Percentiles rank a stretch among this genome's conserved stretches.
Conservation (phyloP, 2,888 invertebrate species). For the Lutraria lutraria region DNA sequence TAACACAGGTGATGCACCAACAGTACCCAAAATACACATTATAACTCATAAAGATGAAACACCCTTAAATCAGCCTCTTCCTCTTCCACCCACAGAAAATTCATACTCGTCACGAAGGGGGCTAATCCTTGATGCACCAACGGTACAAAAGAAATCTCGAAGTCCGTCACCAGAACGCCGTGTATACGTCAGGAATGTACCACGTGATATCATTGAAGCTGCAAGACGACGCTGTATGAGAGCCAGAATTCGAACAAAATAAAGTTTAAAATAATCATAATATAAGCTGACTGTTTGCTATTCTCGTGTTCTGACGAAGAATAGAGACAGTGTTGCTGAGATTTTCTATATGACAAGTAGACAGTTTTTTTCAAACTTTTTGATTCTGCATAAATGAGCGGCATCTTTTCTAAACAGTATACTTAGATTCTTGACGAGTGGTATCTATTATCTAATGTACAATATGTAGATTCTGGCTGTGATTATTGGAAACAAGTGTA, state of each 20-base stretch:
- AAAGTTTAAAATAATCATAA: background rate
- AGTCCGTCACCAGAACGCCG: conserved; percentile 82
- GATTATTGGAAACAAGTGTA: too few relatives aligned
- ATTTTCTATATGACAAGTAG: too few relatives aligned
- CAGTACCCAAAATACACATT: conserved; percentile 81
- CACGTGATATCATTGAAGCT: conserved; percentile 81
- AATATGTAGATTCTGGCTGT: too few relatives aligned
- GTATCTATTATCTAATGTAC: too few relatives aligned
- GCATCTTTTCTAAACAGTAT: too few relatives aligned
- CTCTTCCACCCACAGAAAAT: conserved; percentile 80
- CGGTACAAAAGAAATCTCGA: conserved; percentile 77
- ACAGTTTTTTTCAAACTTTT: too few relatives aligned
- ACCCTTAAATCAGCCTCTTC: conserved; percentile 75
- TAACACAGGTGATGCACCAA: conserved; percentile 58
- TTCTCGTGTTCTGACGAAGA: background rate
- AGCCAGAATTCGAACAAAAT: conserved; percentile 82
- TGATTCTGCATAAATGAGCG: too few relatives aligned
- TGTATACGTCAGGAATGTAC: conserved; percentile 78
- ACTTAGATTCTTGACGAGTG: too few relatives aligned
- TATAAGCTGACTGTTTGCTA: background rate
- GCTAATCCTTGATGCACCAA: conserved; percentile 85
- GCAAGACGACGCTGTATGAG: conserved; percentile 80
- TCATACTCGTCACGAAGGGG: conserved; percentile 83
- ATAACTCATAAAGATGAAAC: conserved; percentile 76
- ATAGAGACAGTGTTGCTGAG: too few relatives aligned